Evolutionary conservation across 2,797 vertebrate species (phyloP).

Genomic region (Odontamblyopus lacepedii): DNA sequence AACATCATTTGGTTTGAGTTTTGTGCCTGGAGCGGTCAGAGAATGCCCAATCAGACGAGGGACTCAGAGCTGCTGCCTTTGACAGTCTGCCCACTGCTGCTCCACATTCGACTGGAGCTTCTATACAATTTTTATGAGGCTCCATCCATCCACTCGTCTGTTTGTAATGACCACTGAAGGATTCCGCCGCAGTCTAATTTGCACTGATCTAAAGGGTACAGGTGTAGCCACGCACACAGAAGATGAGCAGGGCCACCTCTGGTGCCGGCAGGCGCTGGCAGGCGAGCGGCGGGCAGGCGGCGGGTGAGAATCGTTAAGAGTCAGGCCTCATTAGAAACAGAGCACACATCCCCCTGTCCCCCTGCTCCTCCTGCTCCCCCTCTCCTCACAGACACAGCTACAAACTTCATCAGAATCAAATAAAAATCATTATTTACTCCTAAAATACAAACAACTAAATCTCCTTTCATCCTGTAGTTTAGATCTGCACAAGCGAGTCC

Average conservation of each 20-base stretch:
- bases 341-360: conserved; percentile 34
- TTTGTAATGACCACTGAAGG: conserved; percentile 66
- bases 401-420: no score
- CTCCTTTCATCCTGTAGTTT: no score
- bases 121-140: conserved; percentile 64
- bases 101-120: conserved; percentile 48
- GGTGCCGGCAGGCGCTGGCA: conserved; percentile 24
- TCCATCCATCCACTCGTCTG: conserved; percentile 53
- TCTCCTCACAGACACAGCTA: no score
- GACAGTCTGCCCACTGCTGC: conserved; percentile 36
- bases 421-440: no score
- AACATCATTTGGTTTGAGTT: conserved; percentile 55
- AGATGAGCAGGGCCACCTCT: conserved; percentile 49
- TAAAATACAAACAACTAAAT: no score
- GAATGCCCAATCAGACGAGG: conserved; percentile 54
- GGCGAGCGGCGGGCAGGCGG: conserved; percentile 9
- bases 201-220: conserved; percentile 70
- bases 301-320: conserved; percentile 64
- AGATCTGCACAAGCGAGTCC: no score
- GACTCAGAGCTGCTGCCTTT: conserved; percentile 41
- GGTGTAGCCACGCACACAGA: conserved; percentile 46
- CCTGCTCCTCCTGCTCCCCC: conserved; percentile 8
- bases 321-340: conserved; percentile 69
- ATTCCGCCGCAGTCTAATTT: conserved; percentile 63
- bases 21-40: conserved; percentile 45